Evolutionary conservation across 2,113 vertebrate species (phyloP).

Genomic region (Corvus hawaiiensis): DNA sequence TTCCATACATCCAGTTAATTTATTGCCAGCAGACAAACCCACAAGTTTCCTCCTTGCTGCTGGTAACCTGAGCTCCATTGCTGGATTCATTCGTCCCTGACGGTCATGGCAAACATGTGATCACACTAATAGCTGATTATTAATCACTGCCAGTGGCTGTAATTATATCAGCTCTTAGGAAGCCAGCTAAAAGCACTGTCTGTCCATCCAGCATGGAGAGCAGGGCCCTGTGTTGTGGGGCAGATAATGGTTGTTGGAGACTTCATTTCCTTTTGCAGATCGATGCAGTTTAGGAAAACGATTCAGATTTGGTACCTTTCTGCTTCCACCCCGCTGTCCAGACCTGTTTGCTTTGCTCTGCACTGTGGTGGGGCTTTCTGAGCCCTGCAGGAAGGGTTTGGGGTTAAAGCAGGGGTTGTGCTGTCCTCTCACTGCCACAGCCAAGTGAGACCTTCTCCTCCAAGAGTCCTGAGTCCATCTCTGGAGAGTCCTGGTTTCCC

Average conservation of each 20-base stretch:
- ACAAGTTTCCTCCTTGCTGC: neutral
- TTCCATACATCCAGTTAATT: neutral
- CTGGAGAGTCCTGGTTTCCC: neutral
- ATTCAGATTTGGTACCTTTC: neutral
- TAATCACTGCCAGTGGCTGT: neutral
- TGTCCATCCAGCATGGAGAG: neutral
- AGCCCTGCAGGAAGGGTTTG: neutral
- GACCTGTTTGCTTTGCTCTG: neutral
- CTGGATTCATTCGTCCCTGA: neutral
- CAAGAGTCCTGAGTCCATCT: neutral
- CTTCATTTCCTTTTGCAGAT: neutral
- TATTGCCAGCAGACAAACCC: neutral
- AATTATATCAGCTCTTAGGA: neutral
- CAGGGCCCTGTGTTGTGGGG: neutral
- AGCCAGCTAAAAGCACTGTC: neutral
- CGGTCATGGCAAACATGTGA: neutral
- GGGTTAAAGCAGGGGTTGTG: neutral
- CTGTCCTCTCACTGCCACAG: neutral
- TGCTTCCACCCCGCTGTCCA: neutral
- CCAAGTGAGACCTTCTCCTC: neutral
- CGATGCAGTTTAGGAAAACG: fast-evolving
- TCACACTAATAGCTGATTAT: neutral
- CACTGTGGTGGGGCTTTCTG: neutral
- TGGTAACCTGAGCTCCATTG: neutral
- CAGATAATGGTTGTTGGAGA: neutral